A percentile compares a stretch with the other conserved stretches of the same genome.
These are phyloP conservation scores for Thymelicus sylvestris DNA, from an alignment of 2,888 invertebrate species.

Conservation along the genomic window DNA sequence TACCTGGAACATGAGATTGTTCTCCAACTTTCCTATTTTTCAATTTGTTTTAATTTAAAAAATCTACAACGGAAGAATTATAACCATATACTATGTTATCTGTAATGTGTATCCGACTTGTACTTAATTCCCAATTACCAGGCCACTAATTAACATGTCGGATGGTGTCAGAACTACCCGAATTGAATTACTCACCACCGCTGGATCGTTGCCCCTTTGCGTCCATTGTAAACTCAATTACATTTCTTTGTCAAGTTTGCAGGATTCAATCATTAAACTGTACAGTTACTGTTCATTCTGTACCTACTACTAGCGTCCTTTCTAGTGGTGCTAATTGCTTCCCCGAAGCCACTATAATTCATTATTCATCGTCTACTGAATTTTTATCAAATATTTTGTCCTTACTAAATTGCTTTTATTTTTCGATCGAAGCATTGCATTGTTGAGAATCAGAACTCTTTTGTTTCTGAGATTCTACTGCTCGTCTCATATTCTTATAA, in stretches of 20 bases:
- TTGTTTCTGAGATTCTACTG: too few species aligned
- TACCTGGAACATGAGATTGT: too few species aligned
- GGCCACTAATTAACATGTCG: constrained; percentile 13
- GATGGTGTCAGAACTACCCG: constrained; percentile 6
- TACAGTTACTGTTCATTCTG: neutral
- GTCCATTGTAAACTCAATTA: constrained; percentile 2
- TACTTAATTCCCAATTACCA: constrained; percentile 13
- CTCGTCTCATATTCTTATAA: too few species aligned
- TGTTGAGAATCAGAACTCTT: too few species aligned
- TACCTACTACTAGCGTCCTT: neutral
- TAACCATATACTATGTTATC: neutral
- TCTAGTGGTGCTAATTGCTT: too few species aligned
- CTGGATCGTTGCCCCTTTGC: constrained; percentile 16
- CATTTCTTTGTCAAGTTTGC: neutral
- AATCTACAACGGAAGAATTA: neutral
- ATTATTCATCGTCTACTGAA: too few species aligned
- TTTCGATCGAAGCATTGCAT: too few species aligned
- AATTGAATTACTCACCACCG: constrained; percentile 20
- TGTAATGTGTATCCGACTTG: constrained; percentile 1
- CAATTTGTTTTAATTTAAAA: neutral
- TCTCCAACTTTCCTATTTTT: too few species aligned
- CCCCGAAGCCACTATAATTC: too few species aligned
- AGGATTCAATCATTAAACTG: neutral
- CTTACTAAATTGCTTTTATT: too few species aligned
- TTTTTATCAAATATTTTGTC: too few species aligned